These are phyloP conservation scores for Xenopus petersii DNA, from an alignment of 2,797 vertebrate genomes.

Conservation along the genomic window DNA sequence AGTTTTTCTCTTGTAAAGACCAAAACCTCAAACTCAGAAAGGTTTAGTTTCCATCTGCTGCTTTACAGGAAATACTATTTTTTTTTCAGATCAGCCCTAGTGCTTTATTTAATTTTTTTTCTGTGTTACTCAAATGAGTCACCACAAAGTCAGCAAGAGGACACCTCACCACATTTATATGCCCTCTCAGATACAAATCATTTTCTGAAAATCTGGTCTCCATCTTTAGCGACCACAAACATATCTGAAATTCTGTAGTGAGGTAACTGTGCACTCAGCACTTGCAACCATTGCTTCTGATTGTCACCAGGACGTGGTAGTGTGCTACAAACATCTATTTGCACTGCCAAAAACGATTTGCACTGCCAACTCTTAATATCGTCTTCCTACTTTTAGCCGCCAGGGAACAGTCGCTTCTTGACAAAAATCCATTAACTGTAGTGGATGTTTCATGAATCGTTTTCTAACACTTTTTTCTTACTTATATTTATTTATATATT, in stretches of 20 bases:
- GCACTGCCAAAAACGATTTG: too few species aligned
- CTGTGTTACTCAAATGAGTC: conserved; percentile 68
- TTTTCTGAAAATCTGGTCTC: conserved; percentile 51
- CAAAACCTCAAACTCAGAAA: conserved; percentile 19
- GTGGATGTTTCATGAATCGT: too few species aligned
- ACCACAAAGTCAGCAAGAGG: conserved; percentile 69
- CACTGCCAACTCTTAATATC: too few species aligned
- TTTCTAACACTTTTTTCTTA: too few species aligned
- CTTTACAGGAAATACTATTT: conserved; percentile 70
- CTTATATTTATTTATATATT: too few species aligned
- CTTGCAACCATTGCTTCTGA: conserved; percentile 32
- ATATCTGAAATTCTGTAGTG: conserved; percentile 35
- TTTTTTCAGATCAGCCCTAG: conserved; percentile 49
- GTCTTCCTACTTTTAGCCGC: too few species aligned
- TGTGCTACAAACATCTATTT: too few species aligned
- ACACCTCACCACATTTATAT: conserved; percentile 67
- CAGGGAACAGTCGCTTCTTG: too few species aligned
- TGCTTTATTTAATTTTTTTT: conserved; percentile 13
- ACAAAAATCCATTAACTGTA: too few species aligned
- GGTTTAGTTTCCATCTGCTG: conserved; percentile 61
- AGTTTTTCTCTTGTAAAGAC: conserved; percentile 2
- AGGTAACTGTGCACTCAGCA: conserved; percentile 41
- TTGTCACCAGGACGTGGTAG: neutral
- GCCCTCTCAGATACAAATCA: conserved; percentile 63
- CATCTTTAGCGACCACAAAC: conserved; percentile 49